Evolutionary conservation across 2,888 invertebrate genomes (phyloP).

Genomic region (Sinotaia quadrata): DNA sequence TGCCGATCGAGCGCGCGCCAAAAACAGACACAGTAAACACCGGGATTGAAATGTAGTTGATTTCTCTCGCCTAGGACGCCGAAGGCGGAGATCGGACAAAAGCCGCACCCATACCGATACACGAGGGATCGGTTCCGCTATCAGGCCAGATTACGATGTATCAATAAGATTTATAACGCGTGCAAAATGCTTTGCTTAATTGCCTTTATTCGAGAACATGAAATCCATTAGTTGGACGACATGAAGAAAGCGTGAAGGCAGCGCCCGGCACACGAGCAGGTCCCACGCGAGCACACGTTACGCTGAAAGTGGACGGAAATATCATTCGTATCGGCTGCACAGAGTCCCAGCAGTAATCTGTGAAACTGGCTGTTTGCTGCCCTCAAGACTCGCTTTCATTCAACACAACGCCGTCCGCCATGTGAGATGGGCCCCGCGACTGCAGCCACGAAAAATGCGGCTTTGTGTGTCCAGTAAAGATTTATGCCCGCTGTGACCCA

Average conservation of each 20-base stretch:
- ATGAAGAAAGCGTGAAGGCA: constrained; percentile 22
- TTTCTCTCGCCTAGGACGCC: constrained; percentile 5
- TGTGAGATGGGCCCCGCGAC: too few species aligned
- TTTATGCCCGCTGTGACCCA: constrained; percentile 25
- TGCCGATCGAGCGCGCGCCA: constrained; percentile 9
- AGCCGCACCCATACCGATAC: constrained; percentile 9
- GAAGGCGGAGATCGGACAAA: constrained; percentile 14
- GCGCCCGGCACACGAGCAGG: constrained; percentile 21
- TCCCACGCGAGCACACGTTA: background rate
- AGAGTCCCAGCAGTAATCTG: constrained; percentile 17
- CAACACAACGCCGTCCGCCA: too few species aligned
- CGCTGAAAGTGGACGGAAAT: background rate
- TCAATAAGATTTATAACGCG: constrained; percentile 37
- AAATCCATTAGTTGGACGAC: constrained; percentile 37
- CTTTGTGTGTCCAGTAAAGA: constrained; percentile 13
- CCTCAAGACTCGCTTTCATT: too few species aligned
- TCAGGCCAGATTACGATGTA: constrained; percentile 28
- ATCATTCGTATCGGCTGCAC: constrained; percentile 4
- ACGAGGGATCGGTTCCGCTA: constrained; percentile 14
- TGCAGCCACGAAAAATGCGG: too few species aligned
- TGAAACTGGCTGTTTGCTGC: too few species aligned
- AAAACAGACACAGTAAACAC: constrained; percentile 31
- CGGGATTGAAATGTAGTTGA: constrained; percentile 31
- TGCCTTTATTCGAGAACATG: constrained; percentile 42
- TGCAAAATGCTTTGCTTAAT: constrained; percentile 43